Evolutionary conservation across 23 tunicate genomes (phyloP).

Genomic region (Pegea sp.): DNA sequence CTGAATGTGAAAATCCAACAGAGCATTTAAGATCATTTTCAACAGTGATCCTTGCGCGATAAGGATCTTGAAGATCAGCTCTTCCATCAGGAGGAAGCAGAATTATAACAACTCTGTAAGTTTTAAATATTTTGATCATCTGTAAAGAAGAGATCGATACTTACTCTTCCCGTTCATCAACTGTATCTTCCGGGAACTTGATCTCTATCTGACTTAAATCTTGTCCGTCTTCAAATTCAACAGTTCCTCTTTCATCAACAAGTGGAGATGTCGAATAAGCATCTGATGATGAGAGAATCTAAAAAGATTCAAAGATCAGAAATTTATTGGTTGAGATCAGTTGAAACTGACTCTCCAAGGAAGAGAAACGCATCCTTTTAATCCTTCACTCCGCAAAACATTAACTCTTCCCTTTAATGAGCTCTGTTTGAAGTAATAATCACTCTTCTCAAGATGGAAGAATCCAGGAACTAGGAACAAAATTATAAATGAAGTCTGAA

Average conservation of each 20-base stretch:
- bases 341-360: conserved; percentile 54
- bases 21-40: conserved; percentile 55
- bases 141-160: background rate
- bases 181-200: conserved; percentile 46
- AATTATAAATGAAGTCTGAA: too few species aligned
- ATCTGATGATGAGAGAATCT: conserved; percentile 42
- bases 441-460: conserved; percentile 20
- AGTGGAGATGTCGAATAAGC: conserved; percentile 19
- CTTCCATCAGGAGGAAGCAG: conserved; percentile 74
- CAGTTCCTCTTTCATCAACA: conserved; percentile 70
- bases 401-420: conserved; percentile 21
- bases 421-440: conserved; percentile 59
- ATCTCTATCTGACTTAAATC: conserved; percentile 38
- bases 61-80: conserved; percentile 60
- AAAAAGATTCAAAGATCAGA: background rate
- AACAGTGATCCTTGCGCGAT: conserved; percentile 23
- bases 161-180: conserved; percentile 54
- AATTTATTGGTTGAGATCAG: background rate
- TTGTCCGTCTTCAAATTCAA: conserved; percentile 73
- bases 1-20: conserved; percentile 14
- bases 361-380: conserved; percentile 46
- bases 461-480: conserved; percentile 28
- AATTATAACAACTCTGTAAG: conserved; percentile 23
- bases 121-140: background rate
- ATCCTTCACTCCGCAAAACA: conserved; percentile 40